Evolutionary conservation across 1,140 invertebrate species (phyloP), one percentile per base, ranked within the genome.

Genomic region (Bombus terrestris): DNA sequence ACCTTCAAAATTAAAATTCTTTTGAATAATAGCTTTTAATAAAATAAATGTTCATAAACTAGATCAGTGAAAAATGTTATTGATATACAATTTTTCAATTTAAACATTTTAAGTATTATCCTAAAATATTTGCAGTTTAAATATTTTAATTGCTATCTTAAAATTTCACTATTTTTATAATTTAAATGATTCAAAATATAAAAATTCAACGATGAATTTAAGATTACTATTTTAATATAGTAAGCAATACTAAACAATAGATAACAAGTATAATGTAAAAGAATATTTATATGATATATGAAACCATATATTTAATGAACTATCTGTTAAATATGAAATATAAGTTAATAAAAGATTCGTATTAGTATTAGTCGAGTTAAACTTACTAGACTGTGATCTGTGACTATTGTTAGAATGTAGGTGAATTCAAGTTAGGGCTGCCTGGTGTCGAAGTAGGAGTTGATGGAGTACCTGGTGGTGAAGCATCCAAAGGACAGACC

Each of bases 401-500:
- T 91, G 81, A 92, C 90, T 91, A 68, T 89, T 59, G 90, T 95
- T 95, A 95, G 92, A 93, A 91, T 91, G 93, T 94, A 82, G 94
- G 93, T 94, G 94, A 95, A 88, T 94, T 95, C 86, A 94, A 91
- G 92, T 95, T 95, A 94, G 94, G 94, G 76, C 94, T 95, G 86
- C 93, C 92, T 43, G 94, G 92, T 87, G 92, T 94, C 89, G 94
- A 93, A 81, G 94, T 91, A 73, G 94, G 87, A 80, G 93, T 92
- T 91, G 93, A 94, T 90, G 94, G 93, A 87, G 95, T 95, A 97
- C 97, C 97, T 97, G 97, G 96, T 95, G 96, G 95, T 91, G 96
- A 96, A 91, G 96, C 94, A 93, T 97, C 96, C 93, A 98, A 94
- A 22, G 98, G 98, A 92, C 98, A 99, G 69, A 99, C 97, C 86